Percentiles rank a stretch among this genome's conserved stretches.
These are phyloP conservation scores for Meiosimyza decipiens DNA, from an alignment of 2,888 invertebrate genomes.

Conservation along the genomic window DNA sequence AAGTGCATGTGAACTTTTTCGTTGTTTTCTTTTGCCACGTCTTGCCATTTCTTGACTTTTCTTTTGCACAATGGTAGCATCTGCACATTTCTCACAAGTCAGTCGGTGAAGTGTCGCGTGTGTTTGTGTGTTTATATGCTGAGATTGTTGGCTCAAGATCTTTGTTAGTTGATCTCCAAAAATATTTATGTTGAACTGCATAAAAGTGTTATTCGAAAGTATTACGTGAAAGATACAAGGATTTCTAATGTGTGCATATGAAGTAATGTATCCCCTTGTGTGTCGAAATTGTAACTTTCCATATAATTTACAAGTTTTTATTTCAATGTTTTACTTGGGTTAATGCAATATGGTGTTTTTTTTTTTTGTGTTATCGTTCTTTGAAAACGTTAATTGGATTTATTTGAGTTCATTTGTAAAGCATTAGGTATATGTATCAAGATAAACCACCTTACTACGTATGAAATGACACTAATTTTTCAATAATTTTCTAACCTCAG, in stretches of 20 bases:
- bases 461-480: no score
- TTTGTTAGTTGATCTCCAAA: conserved; percentile 31
- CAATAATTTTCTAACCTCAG: no score
- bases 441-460: not conserved
- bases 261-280: no score
- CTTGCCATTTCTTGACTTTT: no score
- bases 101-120: no score
- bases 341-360: not conserved
- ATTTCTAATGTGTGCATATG: not conserved
- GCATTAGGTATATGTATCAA: not conserved
- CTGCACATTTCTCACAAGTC: no score
- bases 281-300: no score
- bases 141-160: conserved; percentile 30
- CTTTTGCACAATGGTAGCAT: no score
- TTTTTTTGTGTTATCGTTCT: not conserved
- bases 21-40: no score
- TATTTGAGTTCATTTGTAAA: not conserved
- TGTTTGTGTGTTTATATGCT: not conserved
- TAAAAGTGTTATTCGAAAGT: conserved; percentile 16
- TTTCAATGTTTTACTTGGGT: no score
- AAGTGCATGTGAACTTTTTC: no score
- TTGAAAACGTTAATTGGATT: not conserved
- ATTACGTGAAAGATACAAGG: not conserved
- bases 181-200: conserved; percentile 25
- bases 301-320: no score